These are phyloP conservation scores for rat (Rattus norvegicus) DNA, from an alignment of 2,113 vertebrate genomes.

Conservation along the genomic window DNA sequence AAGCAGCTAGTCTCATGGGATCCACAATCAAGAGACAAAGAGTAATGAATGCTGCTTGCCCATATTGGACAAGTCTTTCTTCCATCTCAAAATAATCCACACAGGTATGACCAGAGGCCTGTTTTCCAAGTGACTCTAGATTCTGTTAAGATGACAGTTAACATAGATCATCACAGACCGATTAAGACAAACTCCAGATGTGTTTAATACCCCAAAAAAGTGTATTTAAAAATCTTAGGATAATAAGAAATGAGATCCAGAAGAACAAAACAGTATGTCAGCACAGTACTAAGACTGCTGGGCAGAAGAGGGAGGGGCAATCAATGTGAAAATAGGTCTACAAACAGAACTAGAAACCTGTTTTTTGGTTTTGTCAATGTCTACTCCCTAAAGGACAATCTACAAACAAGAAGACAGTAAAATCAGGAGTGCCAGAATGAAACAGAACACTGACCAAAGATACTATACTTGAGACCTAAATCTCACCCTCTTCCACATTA, in stretches of 20 bases:
- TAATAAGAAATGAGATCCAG: background rate
- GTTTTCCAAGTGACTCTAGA: background rate
- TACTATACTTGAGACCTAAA: background rate
- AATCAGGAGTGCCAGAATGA: background rate
- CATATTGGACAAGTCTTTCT: background rate
- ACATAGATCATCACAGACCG: background rate
- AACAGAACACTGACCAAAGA: background rate
- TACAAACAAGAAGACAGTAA: background rate
- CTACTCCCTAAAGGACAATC: background rate
- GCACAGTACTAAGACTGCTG: background rate
- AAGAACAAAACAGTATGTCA: background rate
- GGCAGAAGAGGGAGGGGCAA: background rate
- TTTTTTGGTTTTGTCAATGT: background rate
- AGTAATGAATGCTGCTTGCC: background rate
- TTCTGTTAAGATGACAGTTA: background rate
- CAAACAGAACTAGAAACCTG: background rate
- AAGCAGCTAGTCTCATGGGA: background rate
- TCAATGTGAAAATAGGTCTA: background rate
- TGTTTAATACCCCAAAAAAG: background rate
- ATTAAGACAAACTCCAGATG: background rate
- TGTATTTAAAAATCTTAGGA: background rate
- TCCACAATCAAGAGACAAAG: background rate
- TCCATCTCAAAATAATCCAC: background rate
- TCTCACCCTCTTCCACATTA: background rate
- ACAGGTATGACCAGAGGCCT: background rate